These are phyloP conservation scores for Drosophila busckii DNA, from an alignment of 1,140 invertebrate genomes.

Conservation along the genomic window DNA sequence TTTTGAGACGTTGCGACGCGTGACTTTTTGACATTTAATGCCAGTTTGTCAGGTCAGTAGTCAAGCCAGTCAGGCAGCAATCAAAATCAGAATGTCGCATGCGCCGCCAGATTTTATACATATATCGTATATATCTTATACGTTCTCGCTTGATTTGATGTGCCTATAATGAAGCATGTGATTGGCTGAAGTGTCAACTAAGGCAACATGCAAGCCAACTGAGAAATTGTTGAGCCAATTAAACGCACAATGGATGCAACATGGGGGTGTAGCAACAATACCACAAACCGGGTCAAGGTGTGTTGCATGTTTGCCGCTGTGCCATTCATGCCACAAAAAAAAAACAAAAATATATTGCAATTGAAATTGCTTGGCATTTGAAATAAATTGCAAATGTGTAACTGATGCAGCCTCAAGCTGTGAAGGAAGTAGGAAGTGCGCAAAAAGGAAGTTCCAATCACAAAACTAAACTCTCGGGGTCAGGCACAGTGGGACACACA, in stretches of 20 bases:
- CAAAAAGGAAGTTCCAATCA: conserved; percentile 46
- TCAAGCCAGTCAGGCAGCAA: conserved; percentile 30
- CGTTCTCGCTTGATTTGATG: conserved; percentile 34
- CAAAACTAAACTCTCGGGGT: conserved; percentile 3
- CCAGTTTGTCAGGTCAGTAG: conserved; percentile 61
- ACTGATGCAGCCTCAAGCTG: conserved; percentile 38
- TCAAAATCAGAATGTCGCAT: conserved; percentile 26
- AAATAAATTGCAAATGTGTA: conserved; percentile 73
- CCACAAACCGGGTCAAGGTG: conserved; percentile 28
- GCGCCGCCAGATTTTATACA: conserved; percentile 15
- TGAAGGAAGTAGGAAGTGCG: conserved; percentile 65
- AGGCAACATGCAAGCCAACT: conserved; percentile 11
- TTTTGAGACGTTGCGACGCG: conserved; percentile 43
- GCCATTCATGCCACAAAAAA: conserved; percentile 53
- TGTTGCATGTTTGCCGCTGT: conserved; percentile 32
- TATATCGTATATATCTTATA: not conserved
- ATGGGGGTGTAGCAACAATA: conserved; percentile 10
- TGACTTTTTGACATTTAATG: conserved; percentile 74
- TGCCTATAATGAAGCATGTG: conserved; percentile 68
- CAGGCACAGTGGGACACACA: conserved; percentile 51
- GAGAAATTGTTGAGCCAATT: conserved; percentile 21
- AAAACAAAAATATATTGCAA: conserved; percentile 53
- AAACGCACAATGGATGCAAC: conserved; percentile 10
- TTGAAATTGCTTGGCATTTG: conserved; percentile 61
- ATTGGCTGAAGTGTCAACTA: conserved; percentile 65